A percentile compares a stretch with the other conserved stretches of the same genome.
Conservation (phyloP, 1,140 invertebrate genomes). For the Manduca sexta region DNA sequence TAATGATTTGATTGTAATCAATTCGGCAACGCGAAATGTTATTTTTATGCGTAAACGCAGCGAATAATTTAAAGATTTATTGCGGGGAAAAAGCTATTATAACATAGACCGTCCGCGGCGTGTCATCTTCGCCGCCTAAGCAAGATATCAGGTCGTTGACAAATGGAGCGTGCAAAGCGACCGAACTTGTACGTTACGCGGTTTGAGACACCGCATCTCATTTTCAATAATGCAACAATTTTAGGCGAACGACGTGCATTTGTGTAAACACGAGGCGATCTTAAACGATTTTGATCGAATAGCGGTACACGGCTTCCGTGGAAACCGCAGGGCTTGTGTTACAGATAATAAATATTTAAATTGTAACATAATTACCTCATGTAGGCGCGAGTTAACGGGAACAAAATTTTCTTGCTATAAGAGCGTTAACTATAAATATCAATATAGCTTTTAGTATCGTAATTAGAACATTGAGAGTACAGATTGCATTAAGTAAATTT, state of each 20-base stretch:
- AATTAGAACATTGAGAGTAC: too few relatives aligned
- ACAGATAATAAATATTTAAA: conserved; percentile 2
- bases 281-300: conserved; percentile 47
- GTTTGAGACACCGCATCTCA: conserved; percentile 38
- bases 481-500: too few relatives aligned
- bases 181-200: conserved; percentile 35
- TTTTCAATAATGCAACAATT: conserved; percentile 44
- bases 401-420: background rate
- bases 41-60: too few relatives aligned
- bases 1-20: too few relatives aligned
- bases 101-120: too few relatives aligned
- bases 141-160: conserved; percentile 15
- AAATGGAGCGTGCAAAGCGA: conserved; percentile 49
- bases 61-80: too few relatives aligned
- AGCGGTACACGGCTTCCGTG: conserved; percentile 30
- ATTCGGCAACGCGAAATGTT: too few relatives aligned
- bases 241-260: conserved; percentile 49
- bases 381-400: conserved; percentile 1
- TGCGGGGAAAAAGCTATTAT: too few relatives aligned
- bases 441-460: too few relatives aligned
- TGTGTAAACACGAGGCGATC: conserved; percentile 32
- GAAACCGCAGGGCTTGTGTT: conserved; percentile 25
- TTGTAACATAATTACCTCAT: background rate
- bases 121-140: too few relatives aligned
- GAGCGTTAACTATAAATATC: too few relatives aligned